Evolutionary conservation across 2,797 vertebrate genomes (phyloP).

Genomic region (Darevskia nairensis): DNA sequence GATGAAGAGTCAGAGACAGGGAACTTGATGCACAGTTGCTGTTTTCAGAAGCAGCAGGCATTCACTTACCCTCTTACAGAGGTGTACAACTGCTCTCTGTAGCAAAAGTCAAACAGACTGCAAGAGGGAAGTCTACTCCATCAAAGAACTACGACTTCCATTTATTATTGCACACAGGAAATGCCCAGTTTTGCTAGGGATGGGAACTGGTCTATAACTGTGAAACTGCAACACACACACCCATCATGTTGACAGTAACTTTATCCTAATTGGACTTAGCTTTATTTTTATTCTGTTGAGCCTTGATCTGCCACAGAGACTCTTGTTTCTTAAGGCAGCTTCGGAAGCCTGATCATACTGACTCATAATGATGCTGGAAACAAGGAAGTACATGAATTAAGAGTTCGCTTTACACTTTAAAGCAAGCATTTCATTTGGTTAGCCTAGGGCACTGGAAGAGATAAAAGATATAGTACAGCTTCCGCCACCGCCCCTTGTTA

Average conservation of each 20-base stretch:
- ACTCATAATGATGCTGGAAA: slow-evolving; percentile 54
- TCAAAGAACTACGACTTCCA: not conserved
- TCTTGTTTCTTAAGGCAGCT: slow-evolving; percentile 5
- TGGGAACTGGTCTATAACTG: not conserved
- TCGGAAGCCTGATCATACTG: slow-evolving; percentile 23
- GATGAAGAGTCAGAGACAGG: no score
- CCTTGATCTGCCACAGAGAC: slow-evolving; percentile 22
- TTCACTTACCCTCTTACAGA: not conserved
- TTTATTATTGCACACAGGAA: not conserved
- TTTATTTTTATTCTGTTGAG: slow-evolving; percentile 10
- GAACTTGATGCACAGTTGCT: no score
- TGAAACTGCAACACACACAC: not conserved
- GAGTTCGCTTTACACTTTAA: no score
- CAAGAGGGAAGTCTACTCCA: not conserved
- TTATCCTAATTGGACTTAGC: slow-evolving; percentile 9
- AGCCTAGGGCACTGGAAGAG: slow-evolving; percentile 45
- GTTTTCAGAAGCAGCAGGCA: no score
- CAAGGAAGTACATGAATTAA: no score
- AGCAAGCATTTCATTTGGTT: slow-evolving; percentile 62
- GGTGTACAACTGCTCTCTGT: not conserved
- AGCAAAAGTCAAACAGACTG: not conserved
- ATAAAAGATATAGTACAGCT: slow-evolving; percentile 53
- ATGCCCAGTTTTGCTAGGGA: not conserved
- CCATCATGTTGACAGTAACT: not conserved
- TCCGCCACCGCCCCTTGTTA: slow-evolving; percentile 32